Conservation (phyloP, 2,113 vertebrate genomes). For the Craseonycteris thonglongyai region DNA sequence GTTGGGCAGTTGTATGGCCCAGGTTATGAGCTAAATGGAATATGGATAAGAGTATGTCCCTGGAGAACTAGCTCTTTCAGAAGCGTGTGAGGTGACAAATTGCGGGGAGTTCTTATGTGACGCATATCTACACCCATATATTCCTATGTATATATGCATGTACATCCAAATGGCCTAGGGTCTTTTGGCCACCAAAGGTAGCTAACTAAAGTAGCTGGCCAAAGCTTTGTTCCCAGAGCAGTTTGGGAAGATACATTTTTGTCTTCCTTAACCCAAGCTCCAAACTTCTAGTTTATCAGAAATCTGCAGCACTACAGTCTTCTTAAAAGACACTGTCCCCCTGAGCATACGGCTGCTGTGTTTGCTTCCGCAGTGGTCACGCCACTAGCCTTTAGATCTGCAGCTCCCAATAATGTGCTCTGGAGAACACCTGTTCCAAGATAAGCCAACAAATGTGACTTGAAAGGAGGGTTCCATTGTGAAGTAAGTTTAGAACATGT, state of each 20-base stretch:
- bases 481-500: not conserved
- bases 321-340: not conserved
- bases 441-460: not conserved
- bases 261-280: not conserved
- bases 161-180: no score
- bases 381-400: not conserved
- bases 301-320: not conserved
- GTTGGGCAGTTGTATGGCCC: rapidly evolving
- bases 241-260: not conserved
- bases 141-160: no score
- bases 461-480: not conserved
- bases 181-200: not conserved
- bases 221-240: not conserved
- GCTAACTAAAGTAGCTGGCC: not conserved
- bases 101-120: not conserved
- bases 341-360: not conserved
- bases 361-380: not conserved
- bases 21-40: not conserved
- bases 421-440: not conserved
- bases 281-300: not conserved
- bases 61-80: not conserved
- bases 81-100: not conserved
- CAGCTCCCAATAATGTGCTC: not conserved
- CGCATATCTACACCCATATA: rapidly evolving
- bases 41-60: not conserved